These are phyloP conservation scores for Lerema accius DNA, from an alignment of 1,140 invertebrate species.

Conservation along the genomic window DNA sequence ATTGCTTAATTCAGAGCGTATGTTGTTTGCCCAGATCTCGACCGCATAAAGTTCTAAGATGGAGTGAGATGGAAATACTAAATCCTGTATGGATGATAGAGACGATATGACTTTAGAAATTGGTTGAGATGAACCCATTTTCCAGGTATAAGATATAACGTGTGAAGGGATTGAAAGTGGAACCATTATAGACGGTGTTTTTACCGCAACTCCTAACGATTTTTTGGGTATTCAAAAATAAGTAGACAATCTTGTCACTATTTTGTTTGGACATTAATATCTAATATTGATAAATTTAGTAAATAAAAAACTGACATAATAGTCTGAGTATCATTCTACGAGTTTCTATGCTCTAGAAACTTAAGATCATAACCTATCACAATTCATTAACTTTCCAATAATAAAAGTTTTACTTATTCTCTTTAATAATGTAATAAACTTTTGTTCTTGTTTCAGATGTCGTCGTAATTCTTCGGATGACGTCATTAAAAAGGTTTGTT, in stretches of 20 bases:
- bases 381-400: too few species aligned
- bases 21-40: constrained; percentile 67
- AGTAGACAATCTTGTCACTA: constrained; percentile 34
- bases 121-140: constrained; percentile 45
- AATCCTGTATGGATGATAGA: constrained; percentile 39
- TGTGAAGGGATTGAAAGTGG: constrained; percentile 67
- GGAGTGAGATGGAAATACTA: constrained; percentile 52
- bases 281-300: too few species aligned
- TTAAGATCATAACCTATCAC: too few species aligned
- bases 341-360: too few species aligned
- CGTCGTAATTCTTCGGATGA: constrained; percentile 39
- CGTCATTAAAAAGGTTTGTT: constrained; percentile 60
- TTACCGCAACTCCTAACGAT: constrained; percentile 53
- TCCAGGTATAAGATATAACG: constrained; percentile 66
- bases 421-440: constrained; percentile 2
- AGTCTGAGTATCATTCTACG: too few species aligned
- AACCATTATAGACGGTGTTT: constrained; percentile 60
- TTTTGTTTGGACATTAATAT: neutral
- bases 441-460: constrained; percentile 57
- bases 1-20: constrained; percentile 79
- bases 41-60: constrained; percentile 55
- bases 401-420: too few species aligned
- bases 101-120: constrained; percentile 46
- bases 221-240: constrained; percentile 45
- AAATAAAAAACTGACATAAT: too few species aligned